Evolutionary conservation across 2,113 vertebrate genomes (phyloP), one percentile per base, ranked within the genome.

Genomic region (Balaeniceps rex): DNA sequence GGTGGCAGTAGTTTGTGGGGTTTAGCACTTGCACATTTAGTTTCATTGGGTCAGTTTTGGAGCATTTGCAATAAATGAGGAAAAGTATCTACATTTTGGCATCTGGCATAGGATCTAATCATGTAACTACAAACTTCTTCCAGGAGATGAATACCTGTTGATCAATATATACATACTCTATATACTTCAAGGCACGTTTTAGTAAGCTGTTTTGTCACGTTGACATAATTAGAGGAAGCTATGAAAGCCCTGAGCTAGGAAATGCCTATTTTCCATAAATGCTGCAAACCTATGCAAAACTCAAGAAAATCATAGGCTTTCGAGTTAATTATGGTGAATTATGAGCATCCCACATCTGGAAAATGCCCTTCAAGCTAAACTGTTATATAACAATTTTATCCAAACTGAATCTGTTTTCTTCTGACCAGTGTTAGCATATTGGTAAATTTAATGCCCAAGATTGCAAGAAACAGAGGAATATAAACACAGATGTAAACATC

Each of bases 161-260:
- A 81, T 80, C 55, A 80, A 79, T 86, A 79, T 81, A 71, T 95
- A 88, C 72, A 70, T 70, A 68, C 76, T 61, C 38, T 77, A 51
- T 42, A 64, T 49, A 89, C 40, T 95, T 95, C 83, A 96, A 78
- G 54, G 58, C 78, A 94, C 70, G 75, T 96, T 94, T 97, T 83
- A 91, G 71, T 85, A 86, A 82, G 42, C 90, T 90, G 58, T 81
- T 91, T 78, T 93, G 36, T 97, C 95, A 97, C 76, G 68, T 5
- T 97, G 94, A 95, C 80, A 71, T 94, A 96, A 97, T 88, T 80
- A 97, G 64, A 83, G 47, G 68, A 97, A 92, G 70, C 68, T 24
- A 33, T 79, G 52, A 87, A 94, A 95, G 34, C 19, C 14, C 74
- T 90, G 78, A 64, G 61, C 16, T 40, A 90, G 60, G 26, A 94